Evolutionary conservation across 2,888 invertebrate genomes (phyloP), one percentile per base, ranked within the genome.

Genomic region (Apoda limacodes): DNA sequence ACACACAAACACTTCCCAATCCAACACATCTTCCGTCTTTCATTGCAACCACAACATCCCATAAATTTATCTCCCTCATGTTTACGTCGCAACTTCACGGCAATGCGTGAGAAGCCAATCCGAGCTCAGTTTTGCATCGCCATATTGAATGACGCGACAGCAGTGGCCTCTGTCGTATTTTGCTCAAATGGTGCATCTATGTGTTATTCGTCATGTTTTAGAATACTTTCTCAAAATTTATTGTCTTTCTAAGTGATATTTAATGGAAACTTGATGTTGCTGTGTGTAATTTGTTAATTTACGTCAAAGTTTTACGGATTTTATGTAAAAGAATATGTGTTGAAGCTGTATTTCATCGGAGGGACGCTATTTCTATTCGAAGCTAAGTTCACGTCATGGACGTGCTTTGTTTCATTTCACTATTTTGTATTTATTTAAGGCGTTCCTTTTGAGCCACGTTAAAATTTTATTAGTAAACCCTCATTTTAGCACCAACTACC

Each of bases 31-130:
- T 62, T 71, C 67, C 61, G 62, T 80, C 80, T 69, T 71, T 72
- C 71, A 70, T 70, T 64, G 59, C 65, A 70, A 62, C 69, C 62
- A 65, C 66, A 67, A 65, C 63, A 68, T 63, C 68, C 62, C 67
- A 78, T 81, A 76, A 75, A 70, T 71, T 70, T 57, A 48, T 60
- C 75, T 65, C 76, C 61, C 71, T 78, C 75, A 46, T 62, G 55
- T 69, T 55, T 44, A 44, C 52, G 48, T 58, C 48, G 64, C 57
- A 78, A 78, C 76, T 76, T 75, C 75, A 70, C 45, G 42, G 38
- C 61, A 52, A 45, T 62, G 56, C 56, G 50, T 41, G 45, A 45
- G 30, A 47, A 51, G 39, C 80, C 75, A 75, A 76, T 76, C 48
- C 56, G 40, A 48, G 56, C 43, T 47, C 56, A 42, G 49, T 50